Conservation (phyloP, 1,140 invertebrate species). For the Holcopasites calliopsidis region DNA sequence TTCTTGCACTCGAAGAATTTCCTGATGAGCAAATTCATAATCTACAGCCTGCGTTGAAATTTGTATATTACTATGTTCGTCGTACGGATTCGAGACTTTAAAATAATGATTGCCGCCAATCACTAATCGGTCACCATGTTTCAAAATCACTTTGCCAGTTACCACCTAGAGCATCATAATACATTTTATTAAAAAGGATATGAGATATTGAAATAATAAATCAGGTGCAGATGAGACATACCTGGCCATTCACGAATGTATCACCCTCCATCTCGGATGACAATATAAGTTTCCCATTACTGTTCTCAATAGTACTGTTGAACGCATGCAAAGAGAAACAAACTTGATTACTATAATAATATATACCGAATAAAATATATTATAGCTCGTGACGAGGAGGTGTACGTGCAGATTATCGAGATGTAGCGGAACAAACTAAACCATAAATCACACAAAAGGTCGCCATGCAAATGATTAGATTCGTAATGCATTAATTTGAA, state of each 20-base stretch:
- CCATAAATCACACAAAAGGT: neutral
- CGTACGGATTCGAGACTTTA: constrained; percentile 80
- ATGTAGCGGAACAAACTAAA: neutral
- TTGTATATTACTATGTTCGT: constrained; percentile 57
- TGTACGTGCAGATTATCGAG: neutral
- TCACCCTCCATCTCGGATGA: constrained; percentile 80
- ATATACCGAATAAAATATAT: neutral
- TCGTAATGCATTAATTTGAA: neutral
- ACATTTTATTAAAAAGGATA: neutral
- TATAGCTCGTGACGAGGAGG: neutral
- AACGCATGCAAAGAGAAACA: constrained; percentile 40
- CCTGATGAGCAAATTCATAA: constrained; percentile 84
- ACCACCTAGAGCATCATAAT: constrained; percentile 51
- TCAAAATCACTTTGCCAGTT: constrained; percentile 74
- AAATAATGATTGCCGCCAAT: constrained; percentile 86
- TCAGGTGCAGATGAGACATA: constrained; percentile 56
- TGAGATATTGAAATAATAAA: neutral
- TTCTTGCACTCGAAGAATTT: constrained; percentile 83
- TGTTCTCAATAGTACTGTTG: constrained; percentile 76
- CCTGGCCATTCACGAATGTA: constrained; percentile 85
- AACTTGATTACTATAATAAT: neutral
- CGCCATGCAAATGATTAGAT: neutral
- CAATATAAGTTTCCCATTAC: constrained; percentile 76
- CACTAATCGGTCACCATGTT: constrained; percentile 84
- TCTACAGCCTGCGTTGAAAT: constrained; percentile 75